Evolutionary conservation across 2,888 invertebrate species (phyloP), one percentile per base, ranked within the genome.

Genomic region (Lasioglossum malachurum): DNA sequence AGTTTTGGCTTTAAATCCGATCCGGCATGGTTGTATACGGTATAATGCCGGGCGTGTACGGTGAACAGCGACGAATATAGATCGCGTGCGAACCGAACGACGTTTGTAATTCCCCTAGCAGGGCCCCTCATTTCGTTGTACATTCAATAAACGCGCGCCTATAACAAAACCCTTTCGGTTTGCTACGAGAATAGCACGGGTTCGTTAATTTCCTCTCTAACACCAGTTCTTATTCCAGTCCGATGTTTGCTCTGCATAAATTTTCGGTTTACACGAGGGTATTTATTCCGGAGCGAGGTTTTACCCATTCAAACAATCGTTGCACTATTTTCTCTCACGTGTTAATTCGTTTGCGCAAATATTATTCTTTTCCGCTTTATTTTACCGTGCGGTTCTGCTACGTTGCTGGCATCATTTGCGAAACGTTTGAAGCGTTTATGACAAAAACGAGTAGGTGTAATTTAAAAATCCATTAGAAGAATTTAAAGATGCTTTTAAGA

Each of bases 41-140:
- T 14, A 60, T 23, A 60, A 60, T 60, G 60, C 60, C 60, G 31
- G 64, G 16, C 60, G 27, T 27, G 60, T 27, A 14, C 5, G 27
- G 27, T 14, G 31, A 31, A 16, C 64, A 7, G 27, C n/a, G n/a
- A 23, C 38, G 69, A 69, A 38, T 41, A 69, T 69, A 41, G 69
- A 69, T 38, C 41, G 69, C 38, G 35, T 12, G 69, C 35, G 69
- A n/a, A 41, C 10, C 41, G 41, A 69, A 69, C 23, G 41, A 75
- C 75, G 60, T 75, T 75, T 41, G 31, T 27, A 57, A 75, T 75
- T 75, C 57, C 53, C 75, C 23, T 27, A 38, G n/a, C 27, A 38
- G 60, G 12, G n/a, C 31, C 60, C 38, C 60, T 53, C 53, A 14
- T 75, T 41, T 49, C 49, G 16, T n/a, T 75, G 57, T n/a, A 60